A percentile compares a stretch with the other conserved stretches of the same genome.
Conservation (phyloP, 2,797 vertebrate genomes). For the Capromys pilorides region DNA sequence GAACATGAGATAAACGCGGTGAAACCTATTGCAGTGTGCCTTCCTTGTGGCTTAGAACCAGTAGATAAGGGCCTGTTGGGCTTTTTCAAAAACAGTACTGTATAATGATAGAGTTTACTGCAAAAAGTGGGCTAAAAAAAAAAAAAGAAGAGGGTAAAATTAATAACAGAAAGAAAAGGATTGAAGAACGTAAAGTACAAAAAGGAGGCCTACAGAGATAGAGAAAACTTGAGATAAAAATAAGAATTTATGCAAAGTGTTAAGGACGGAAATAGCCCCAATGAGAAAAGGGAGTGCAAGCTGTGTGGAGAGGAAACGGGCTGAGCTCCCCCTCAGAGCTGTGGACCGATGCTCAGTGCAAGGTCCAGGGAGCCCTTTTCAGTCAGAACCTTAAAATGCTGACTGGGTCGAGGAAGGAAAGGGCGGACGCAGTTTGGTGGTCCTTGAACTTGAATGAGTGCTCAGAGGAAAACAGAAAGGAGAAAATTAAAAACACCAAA, state of each 20-base stretch:
- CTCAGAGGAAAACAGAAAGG: background rate
- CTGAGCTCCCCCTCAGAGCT: background rate
- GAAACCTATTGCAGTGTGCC: background rate
- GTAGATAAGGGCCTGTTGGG: background rate
- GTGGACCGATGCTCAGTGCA: background rate
- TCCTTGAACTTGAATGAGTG: background rate
- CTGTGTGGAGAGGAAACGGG: background rate
- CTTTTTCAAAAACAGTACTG: background rate
- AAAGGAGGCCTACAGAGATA: background rate
- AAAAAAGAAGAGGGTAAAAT: background rate
- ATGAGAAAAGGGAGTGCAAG: background rate
- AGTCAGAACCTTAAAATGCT: background rate
- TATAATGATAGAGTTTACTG: background rate
- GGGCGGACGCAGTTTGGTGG: background rate
- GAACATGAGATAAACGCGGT: background rate
- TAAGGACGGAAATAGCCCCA: background rate
- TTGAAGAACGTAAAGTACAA: background rate
- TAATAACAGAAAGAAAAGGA: background rate
- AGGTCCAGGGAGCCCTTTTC: background rate
- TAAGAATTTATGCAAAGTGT: background rate
- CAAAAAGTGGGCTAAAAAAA: background rate
- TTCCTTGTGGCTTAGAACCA: background rate
- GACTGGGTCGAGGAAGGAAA: background rate
- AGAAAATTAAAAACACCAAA: background rate
- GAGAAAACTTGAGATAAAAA: conserved; percentile 2